These are phyloP conservation scores for Phyllotreta cruciferae DNA, from an alignment of 2,888 invertebrate genomes.

Conservation along the genomic window DNA sequence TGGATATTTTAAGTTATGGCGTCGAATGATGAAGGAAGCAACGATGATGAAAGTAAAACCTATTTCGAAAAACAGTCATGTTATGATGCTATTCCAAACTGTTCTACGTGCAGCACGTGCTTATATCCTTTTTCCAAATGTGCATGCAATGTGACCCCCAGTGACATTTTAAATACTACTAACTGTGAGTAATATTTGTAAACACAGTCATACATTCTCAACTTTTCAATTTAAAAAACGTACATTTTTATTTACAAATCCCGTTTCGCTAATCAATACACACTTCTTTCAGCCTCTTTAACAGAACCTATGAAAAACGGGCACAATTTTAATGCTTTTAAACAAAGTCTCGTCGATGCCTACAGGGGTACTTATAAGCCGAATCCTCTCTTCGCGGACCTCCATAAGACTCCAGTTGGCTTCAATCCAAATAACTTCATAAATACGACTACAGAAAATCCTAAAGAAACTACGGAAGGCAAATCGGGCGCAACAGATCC, in stretches of 20 bases:
- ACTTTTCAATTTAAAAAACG: constrained; percentile 13
- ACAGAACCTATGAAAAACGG: constrained; percentile 42
- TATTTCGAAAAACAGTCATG: constrained; percentile 43
- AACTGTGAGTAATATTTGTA: constrained; percentile 44
- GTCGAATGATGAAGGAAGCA: constrained; percentile 52
- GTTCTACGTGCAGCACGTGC: constrained; percentile 41
- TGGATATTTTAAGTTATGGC: constrained; percentile 49
- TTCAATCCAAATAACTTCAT: constrained; percentile 41
- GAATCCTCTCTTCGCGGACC: constrained; percentile 37
- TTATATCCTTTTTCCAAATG: constrained; percentile 42
- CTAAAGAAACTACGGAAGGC: constrained; percentile 25
- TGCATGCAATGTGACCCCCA: constrained; percentile 44
- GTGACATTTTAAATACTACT: constrained; percentile 42
- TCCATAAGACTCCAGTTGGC: constrained; percentile 39
- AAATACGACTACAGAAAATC: constrained; percentile 32
- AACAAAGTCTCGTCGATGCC: constrained; percentile 26
- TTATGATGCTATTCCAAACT: constrained; percentile 32
- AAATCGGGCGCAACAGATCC: constrained; percentile 21
- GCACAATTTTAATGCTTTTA: constrained; percentile 26
- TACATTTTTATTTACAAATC: neutral
- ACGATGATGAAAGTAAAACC: constrained; percentile 51
- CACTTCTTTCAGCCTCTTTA: constrained; percentile 33
- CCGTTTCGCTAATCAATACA: neutral
- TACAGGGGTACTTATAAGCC: constrained; percentile 29
- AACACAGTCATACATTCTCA: constrained; percentile 29